Conservation (phyloP, 1,140 invertebrate species). For the Trissolcus basalis region DNA sequence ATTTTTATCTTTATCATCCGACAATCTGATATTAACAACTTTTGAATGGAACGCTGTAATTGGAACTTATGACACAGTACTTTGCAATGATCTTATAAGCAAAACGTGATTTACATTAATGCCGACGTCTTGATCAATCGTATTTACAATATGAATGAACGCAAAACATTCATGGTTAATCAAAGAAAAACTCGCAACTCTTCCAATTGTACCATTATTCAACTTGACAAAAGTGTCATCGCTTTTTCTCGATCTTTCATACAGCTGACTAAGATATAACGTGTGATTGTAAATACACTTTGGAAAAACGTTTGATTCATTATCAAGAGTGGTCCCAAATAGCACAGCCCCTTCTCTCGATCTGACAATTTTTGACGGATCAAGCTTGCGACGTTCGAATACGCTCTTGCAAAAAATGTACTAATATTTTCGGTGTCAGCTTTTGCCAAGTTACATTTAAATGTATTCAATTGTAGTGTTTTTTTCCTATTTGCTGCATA, state of each 20-base stretch:
- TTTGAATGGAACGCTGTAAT: too few species aligned
- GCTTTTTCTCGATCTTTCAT: background rate
- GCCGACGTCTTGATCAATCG: background rate
- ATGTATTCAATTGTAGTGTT: slow-evolving; percentile 3
- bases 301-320: background rate
- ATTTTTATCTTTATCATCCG: background rate
- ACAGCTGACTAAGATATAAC: background rate
- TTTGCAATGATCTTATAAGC: too few species aligned
- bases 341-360: background rate
- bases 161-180: background rate
- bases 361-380: background rate
- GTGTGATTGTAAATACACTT: slow-evolving; percentile 1
- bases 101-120: background rate
- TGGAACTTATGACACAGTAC: too few species aligned
- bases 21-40: background rate
- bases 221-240: slow-evolving; percentile 1
- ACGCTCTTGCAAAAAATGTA: slow-evolving; percentile 7
- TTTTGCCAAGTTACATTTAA: background rate
- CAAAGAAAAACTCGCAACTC: slow-evolving; percentile 1
- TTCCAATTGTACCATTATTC: background rate
- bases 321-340: too few species aligned
- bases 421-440: background rate
- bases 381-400: background rate
- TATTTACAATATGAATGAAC: background rate
- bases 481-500: slow-evolving; percentile 10